A percentile compares a stretch with the other conserved stretches of the same genome.
phyloP scores from a whole-genome alignment of 1,140 invertebrate species.

The Drosophila biarmipes region DNA sequence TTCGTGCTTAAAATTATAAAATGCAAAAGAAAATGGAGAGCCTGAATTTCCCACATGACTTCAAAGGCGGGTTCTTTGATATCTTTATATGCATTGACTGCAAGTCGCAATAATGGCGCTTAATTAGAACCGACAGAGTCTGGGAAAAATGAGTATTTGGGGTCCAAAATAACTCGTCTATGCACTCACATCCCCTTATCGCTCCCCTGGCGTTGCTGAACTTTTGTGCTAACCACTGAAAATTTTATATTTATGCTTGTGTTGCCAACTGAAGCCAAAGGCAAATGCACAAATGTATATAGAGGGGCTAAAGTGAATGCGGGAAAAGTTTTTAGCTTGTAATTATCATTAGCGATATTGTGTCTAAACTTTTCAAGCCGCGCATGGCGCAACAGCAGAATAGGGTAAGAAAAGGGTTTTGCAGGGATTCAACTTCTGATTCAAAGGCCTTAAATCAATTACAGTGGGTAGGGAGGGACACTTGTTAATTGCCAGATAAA shows the following conservation, averaged over 20 bases:
- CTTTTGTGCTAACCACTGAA: slow-evolving; percentile 64
- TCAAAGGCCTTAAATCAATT: slow-evolving; percentile 43
- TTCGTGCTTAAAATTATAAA: no score
- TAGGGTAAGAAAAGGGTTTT: slow-evolving; percentile 13
- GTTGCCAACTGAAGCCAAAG: slow-evolving; percentile 70
- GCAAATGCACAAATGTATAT: slow-evolving; percentile 33
- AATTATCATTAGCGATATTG: slow-evolving; percentile 84
- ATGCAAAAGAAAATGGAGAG: background rate
- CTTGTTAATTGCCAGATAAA: slow-evolving; percentile 52
- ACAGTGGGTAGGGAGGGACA: slow-evolving; percentile 18
- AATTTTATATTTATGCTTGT: slow-evolving; percentile 74
- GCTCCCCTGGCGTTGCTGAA: slow-evolving; percentile 30
- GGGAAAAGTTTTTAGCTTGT: slow-evolving; percentile 76
- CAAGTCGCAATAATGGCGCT: slow-evolving; percentile 24
- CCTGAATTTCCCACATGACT: background rate
- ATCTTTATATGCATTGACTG: slow-evolving; percentile 22
- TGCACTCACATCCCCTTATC: slow-evolving; percentile 15
- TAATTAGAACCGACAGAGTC: slow-evolving; percentile 38
- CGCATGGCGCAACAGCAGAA: slow-evolving; percentile 64
- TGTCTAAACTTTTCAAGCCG: slow-evolving; percentile 76
- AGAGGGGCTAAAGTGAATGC: slow-evolving; percentile 47
- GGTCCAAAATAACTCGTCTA: background rate
- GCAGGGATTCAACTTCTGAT: slow-evolving; percentile 29
- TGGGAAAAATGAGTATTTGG: background rate
- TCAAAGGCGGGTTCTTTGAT: background rate